phyloP scores from a whole-genome alignment of 1,140 invertebrate species.

The Himalopsyche phryganea region DNA sequence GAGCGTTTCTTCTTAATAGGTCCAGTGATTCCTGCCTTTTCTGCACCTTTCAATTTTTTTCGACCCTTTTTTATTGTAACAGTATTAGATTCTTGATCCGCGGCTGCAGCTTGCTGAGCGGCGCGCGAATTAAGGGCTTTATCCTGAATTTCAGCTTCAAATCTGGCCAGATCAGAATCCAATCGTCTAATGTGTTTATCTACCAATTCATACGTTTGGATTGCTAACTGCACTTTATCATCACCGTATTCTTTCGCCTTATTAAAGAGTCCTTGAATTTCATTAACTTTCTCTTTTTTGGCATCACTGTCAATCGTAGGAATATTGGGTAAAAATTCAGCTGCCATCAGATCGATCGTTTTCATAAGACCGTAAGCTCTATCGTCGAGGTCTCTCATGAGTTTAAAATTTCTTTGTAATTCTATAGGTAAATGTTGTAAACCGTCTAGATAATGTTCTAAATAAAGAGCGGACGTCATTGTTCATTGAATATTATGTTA shows the following conservation, averaged over 20 bases:
- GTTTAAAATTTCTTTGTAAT: conserved; percentile 90
- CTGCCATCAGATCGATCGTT: conserved; percentile 83
- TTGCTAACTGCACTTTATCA: conserved; percentile 90
- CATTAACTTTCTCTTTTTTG: conserved; percentile 76
- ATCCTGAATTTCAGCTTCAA: conserved; percentile 95
- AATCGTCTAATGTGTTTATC: conserved; percentile 95
- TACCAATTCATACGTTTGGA: conserved; percentile 98
- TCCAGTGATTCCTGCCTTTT: conserved; percentile 59
- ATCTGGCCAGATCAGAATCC: conserved; percentile 92
- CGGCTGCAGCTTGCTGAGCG: conserved; percentile 39
- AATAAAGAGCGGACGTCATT: conserved; percentile 90
- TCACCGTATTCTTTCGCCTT: conserved; percentile 93
- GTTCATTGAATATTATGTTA: not conserved
- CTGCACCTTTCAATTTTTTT: conserved; percentile 65
- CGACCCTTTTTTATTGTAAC: conserved; percentile 60
- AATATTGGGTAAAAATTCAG: conserved; percentile 67
- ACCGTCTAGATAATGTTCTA: conserved; percentile 94
- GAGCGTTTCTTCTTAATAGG: conserved; percentile 61
- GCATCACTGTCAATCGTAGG: conserved; percentile 63
- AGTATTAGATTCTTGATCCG: conserved; percentile 43
- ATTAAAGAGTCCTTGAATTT: conserved; percentile 83
- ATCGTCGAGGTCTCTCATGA: conserved; percentile 93
- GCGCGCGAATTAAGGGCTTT: conserved; percentile 75
- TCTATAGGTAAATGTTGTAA: conserved; percentile 91
- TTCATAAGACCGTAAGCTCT: conserved; percentile 85